These are phyloP conservation scores for Sorex maritimensis DNA, from an alignment of 2,797 vertebrate genomes.

Conservation along the genomic window DNA sequence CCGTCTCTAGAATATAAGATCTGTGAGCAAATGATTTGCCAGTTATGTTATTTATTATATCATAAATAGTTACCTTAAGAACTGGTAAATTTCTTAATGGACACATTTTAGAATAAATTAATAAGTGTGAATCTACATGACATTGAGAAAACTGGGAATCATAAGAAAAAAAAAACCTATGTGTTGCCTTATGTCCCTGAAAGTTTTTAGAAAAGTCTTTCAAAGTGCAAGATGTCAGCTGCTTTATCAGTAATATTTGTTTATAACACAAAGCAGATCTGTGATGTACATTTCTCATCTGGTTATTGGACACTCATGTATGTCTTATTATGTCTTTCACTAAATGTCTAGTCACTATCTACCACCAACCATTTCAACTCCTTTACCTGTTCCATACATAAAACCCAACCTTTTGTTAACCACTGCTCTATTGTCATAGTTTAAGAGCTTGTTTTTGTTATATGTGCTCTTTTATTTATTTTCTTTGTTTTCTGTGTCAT, in stretches of 20 bases:
- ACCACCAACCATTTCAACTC: not conserved
- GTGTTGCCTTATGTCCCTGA: not conserved
- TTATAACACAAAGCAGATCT: not conserved
- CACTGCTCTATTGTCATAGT: not conserved
- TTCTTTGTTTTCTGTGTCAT: not conserved
- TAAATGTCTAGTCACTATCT: not conserved
- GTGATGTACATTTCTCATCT: not conserved
- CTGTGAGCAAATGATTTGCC: not conserved
- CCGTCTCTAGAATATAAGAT: not conserved
- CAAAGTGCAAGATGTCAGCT: too few relatives aligned
- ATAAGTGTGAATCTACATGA: not conserved
- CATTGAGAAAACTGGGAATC: constrained; percentile 6
- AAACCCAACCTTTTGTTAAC: not conserved
- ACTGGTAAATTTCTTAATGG: constrained; percentile 15
- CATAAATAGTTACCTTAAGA: not conserved
- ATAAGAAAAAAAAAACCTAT: not conserved
- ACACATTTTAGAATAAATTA: constrained; percentile 23
- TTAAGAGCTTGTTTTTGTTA: not conserved
- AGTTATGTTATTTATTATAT: not conserved
- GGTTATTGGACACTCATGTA: too few relatives aligned
- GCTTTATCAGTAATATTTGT: not conserved
- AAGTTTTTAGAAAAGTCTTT: not conserved
- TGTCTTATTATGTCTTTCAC: not conserved
- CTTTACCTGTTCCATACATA: not conserved
- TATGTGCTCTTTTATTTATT: not conserved